phyloP scores from a whole-genome alignment of 2,888 invertebrate genomes.

The Torymus texanus region DNA sequence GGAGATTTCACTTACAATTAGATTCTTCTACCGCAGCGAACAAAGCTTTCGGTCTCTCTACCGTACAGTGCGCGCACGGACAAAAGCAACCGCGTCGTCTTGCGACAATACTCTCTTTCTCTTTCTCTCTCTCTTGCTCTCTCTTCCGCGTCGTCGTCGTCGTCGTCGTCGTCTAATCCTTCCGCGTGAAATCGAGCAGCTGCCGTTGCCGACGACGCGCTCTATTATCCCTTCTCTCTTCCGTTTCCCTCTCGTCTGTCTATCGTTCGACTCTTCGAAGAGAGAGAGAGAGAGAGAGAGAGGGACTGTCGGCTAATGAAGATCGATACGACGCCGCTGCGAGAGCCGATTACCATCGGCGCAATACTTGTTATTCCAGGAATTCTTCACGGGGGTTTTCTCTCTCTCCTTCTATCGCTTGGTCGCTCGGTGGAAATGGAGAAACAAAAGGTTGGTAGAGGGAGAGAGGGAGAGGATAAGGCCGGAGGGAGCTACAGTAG shows the following conservation, averaged over 20 bases:
- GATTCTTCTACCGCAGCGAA: slow-evolving; percentile 22
- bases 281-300: neutral
- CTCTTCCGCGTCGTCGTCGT: neutral
- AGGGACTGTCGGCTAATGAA: slow-evolving; percentile 42
- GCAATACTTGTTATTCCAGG: slow-evolving; percentile 32
- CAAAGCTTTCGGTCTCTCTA: neutral
- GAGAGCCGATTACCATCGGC: slow-evolving; percentile 38
- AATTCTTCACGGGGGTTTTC: slow-evolving; percentile 8
- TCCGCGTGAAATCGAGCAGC: neutral
- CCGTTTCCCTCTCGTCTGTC: no score
- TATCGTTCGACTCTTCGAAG: no score
- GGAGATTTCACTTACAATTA: slow-evolving; percentile 51
- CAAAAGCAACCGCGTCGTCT: neutral
- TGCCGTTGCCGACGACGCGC: no score
- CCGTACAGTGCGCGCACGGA: neutral
- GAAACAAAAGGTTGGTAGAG: neutral
- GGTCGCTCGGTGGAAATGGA: neutral
- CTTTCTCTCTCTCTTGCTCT: neutral
- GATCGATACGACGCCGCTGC: slow-evolving; percentile 34
- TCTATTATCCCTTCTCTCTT: neutral
- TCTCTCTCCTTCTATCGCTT: neutral
- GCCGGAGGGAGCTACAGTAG: no score
- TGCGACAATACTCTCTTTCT: neutral
- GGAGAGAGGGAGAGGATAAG: neutral
- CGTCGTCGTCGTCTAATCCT: neutral